Evolutionary conservation across 2,888 invertebrate species (phyloP).

Genomic region (Dynastes hyllus): DNA sequence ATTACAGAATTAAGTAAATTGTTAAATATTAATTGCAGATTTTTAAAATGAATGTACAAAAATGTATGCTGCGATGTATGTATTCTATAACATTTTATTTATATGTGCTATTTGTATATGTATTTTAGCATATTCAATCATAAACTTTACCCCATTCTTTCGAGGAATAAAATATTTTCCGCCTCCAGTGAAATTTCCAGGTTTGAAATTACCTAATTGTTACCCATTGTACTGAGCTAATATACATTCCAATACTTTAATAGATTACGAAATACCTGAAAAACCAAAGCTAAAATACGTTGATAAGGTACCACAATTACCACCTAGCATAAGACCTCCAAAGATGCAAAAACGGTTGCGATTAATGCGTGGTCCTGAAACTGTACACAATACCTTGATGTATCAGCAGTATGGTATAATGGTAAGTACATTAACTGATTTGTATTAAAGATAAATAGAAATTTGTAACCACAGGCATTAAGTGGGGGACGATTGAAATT

Average conservation of each 20-base stretch:
- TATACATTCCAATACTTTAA: slow-evolving; percentile 35
- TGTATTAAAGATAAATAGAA: slow-evolving; percentile 7
- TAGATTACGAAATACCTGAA: slow-evolving; percentile 84
- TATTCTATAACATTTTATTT: background rate
- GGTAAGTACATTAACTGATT: slow-evolving; percentile 71
- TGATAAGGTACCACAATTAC: slow-evolving; percentile 83
- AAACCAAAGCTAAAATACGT: slow-evolving; percentile 80
- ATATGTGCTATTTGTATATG: background rate
- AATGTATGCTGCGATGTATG: too few species aligned
- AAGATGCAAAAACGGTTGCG: slow-evolving; percentile 89
- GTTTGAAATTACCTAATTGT: slow-evolving; percentile 68
- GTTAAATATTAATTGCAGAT: background rate
- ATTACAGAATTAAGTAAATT: too few species aligned
- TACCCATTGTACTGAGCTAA: background rate
- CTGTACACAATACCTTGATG: slow-evolving; percentile 86
- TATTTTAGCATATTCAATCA: slow-evolving; percentile 26
- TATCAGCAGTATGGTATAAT: slow-evolving; percentile 96
- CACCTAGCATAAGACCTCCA: slow-evolving; percentile 79
- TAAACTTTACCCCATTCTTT: slow-evolving; percentile 40
- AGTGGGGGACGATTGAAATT: slow-evolving; percentile 87
- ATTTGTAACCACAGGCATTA: slow-evolving; percentile 76
- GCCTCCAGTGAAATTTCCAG: slow-evolving; percentile 79
- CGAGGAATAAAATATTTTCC: slow-evolving; percentile 82
- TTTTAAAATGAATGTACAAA: slow-evolving; percentile 14
- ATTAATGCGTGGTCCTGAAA: slow-evolving; percentile 94